phyloP scores from a whole-genome alignment of 2,113 vertebrate genomes.

The Gallinago undulata region DNA sequence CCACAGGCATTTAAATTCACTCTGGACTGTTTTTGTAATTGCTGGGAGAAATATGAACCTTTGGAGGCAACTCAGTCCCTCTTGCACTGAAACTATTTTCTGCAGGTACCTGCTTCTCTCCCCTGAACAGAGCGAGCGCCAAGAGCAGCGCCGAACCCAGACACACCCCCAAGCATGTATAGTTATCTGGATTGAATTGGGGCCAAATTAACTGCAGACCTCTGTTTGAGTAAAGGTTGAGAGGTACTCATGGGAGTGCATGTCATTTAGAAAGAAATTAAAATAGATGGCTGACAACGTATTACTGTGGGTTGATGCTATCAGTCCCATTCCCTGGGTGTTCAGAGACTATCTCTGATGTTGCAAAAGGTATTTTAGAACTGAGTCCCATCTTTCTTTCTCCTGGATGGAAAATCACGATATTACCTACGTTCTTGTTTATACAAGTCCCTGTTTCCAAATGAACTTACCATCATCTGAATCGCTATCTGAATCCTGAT shows the following conservation, averaged over 20 bases:
- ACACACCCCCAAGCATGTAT: neutral
- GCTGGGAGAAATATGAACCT: neutral
- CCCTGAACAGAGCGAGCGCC: neutral
- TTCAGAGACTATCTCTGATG: neutral
- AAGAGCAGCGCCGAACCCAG: neutral
- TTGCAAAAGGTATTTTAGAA: neutral
- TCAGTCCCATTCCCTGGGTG: neutral
- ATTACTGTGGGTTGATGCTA: neutral
- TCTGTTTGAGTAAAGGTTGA: neutral
- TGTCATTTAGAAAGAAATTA: neutral
- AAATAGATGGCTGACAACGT: neutral
- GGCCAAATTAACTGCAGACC: neutral
- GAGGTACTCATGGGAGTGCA: neutral
- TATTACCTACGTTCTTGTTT: neutral
- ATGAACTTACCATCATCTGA: constrained; percentile 91
- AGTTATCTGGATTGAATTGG: neutral
- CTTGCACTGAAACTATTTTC: neutral
- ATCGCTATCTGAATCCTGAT: constrained; percentile 97
- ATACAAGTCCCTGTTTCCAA: neutral
- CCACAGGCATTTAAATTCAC: neutral
- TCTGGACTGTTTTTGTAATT: neutral
- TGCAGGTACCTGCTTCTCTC: neutral
- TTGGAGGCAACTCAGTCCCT: neutral
- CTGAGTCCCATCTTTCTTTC: neutral
- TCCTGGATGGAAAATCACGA: neutral